These are phyloP conservation scores for Brotula barbata DNA, from an alignment of 2,797 vertebrate species.

Conservation along the genomic window DNA sequence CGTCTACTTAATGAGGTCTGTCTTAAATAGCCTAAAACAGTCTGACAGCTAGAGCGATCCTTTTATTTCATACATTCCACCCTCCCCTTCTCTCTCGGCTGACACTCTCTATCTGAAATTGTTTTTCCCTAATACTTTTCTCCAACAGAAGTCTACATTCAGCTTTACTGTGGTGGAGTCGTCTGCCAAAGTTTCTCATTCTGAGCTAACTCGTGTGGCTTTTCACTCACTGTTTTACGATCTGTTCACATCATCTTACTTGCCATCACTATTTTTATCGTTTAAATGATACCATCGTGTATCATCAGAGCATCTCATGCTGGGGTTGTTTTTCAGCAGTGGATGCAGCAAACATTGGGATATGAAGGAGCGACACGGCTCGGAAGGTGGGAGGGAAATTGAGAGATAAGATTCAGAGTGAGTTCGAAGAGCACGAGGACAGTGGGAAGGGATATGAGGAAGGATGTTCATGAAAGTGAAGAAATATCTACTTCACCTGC, in stretches of 20 bases:
- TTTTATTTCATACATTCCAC: conserved; percentile 21
- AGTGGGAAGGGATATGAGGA: conserved; percentile 9
- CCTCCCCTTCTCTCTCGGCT: conserved; percentile 2
- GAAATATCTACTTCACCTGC: conserved; percentile 2
- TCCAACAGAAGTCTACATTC: conserved; percentile 16
- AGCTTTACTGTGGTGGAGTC: conserved; percentile 11
- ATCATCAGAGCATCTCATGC: background rate
- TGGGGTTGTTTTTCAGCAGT: conserved; percentile 14
- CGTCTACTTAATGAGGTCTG: conserved; percentile 33
- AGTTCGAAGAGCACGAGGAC: conserved; percentile 2
- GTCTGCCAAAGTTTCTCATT: conserved; percentile 4
- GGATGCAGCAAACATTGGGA: conserved; percentile 32
- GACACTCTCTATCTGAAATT: conserved; percentile 3
- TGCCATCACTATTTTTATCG: conserved; percentile 9
- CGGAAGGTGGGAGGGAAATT: background rate
- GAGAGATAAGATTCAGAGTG: conserved; percentile 5
- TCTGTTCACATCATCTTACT: background rate
- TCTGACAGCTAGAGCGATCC: conserved; percentile 17
- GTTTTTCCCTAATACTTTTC: conserved; percentile 11
- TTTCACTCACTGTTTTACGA: conserved; percentile 20
- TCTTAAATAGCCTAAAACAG: conserved; percentile 23
- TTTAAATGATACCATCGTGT: conserved; percentile 23
- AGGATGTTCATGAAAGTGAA: conserved; percentile 11
- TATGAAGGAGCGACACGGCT: background rate
- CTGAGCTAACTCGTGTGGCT: conserved; percentile 37